Percentiles rank a stretch among this genome's conserved stretches.
These are phyloP conservation scores for Microtus pennsylvanicus DNA, from an alignment of 2,113 vertebrate genomes.

Conservation along the genomic window DNA sequence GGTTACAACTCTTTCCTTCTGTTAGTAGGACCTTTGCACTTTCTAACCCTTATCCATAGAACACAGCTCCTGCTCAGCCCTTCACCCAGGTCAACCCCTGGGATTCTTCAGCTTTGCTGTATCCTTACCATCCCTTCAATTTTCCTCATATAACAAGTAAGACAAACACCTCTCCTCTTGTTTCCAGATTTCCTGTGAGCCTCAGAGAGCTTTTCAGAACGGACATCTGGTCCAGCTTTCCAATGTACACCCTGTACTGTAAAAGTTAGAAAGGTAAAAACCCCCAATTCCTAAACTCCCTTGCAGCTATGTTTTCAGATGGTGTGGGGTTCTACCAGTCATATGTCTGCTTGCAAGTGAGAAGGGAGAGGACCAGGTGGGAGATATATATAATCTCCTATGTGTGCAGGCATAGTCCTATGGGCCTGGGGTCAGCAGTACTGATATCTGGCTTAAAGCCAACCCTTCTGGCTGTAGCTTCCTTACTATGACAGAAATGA, in stretches of 20 bases:
- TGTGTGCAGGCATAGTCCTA: not conserved
- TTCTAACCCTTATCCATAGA: not conserved
- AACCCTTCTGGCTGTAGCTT: conserved; percentile 25
- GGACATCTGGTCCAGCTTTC: not conserved
- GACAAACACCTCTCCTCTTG: not conserved
- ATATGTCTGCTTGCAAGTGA: not conserved
- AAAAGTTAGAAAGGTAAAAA: not conserved
- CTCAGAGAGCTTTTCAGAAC: not conserved
- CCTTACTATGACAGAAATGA: not conserved
- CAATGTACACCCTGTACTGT: not conserved
- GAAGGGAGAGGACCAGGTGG: not conserved
- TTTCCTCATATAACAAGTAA: not conserved
- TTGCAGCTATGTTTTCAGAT: conserved; percentile 4
- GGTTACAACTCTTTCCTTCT: not conserved
- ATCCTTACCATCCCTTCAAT: not conserved
- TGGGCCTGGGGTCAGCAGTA: not conserved
- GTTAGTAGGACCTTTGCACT: not conserved
- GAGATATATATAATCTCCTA: not conserved
- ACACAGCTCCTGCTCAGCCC: conserved; percentile 3
- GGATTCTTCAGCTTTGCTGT: not conserved
- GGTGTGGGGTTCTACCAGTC: not conserved
- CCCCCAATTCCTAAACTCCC: not conserved
- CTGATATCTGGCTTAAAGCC: not conserved
- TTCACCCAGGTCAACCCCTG: not conserved
- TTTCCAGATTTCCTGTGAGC: conserved; percentile 21